Evolutionary conservation across 2,113 vertebrate genomes (phyloP).

Genomic region (Sinocyclocheilus anshuiensis): DNA sequence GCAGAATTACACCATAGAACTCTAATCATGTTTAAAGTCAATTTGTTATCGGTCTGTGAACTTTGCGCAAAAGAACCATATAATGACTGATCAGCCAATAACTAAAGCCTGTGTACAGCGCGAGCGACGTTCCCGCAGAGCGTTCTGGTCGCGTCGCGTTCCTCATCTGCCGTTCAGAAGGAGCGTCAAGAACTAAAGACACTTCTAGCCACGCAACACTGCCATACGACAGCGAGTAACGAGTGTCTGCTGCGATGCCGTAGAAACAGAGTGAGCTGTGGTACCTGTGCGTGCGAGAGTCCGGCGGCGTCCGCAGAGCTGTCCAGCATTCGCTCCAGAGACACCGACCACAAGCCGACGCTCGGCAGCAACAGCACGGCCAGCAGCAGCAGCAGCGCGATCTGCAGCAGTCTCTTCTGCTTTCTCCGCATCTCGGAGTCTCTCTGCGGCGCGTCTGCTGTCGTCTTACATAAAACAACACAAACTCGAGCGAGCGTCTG

Average conservation of each 20-base stretch:
- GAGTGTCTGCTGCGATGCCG: background rate
- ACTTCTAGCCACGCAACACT: background rate
- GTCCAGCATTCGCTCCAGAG: slow-evolving; percentile 86
- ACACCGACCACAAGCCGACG: slow-evolving; percentile 90
- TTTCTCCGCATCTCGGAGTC: slow-evolving; percentile 85
- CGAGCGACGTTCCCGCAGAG: background rate
- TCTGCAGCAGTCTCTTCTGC: slow-evolving; percentile 90
- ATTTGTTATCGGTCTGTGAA: background rate
- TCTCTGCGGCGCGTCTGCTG: background rate
- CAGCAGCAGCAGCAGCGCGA: slow-evolving; percentile 82
- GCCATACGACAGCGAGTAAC: too few species aligned
- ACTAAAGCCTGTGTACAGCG: background rate
- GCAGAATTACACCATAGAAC: background rate
- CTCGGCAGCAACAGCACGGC: slow-evolving; percentile 90
- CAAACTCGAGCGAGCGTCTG: background rate
- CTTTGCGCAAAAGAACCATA: background rate
- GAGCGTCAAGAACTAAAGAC: background rate
- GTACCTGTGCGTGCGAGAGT: slow-evolving; percentile 74
- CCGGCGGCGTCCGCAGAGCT: slow-evolving; percentile 70
- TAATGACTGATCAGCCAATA: background rate
- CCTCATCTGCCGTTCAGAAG: background rate
- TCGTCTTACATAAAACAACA: background rate
- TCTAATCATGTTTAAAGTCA: background rate
- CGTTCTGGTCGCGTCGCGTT: background rate
- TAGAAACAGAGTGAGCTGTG: background rate